Evolutionary conservation across 2,888 invertebrate genomes (phyloP).

Genomic region (Drosophila macrospina): DNA sequence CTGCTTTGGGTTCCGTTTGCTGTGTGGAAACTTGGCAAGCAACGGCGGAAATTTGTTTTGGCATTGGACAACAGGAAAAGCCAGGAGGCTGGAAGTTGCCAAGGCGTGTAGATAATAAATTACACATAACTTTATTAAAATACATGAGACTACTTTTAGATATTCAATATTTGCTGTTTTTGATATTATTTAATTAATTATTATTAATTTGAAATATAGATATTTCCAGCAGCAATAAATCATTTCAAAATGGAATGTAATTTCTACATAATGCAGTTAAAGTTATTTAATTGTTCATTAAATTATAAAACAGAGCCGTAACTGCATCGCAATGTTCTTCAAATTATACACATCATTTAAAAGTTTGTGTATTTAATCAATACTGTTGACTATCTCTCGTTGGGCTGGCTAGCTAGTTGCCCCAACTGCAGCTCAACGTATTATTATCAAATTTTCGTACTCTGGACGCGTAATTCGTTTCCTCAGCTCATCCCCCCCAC

Average conservation of each 20-base stretch:
- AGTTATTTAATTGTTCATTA: too few relatives aligned
- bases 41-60: conserved; percentile 71
- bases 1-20: conserved; percentile 26
- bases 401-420: not conserved
- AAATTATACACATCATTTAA: not conserved
- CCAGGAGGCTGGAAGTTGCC: conserved; percentile 34
- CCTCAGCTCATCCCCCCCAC: not conserved
- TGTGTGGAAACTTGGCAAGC: conserved; percentile 64
- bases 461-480: conserved; percentile 16
- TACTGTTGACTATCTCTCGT: not conserved
- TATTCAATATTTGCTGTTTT: too few relatives aligned
- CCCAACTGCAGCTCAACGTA: not conserved
- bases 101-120: conserved; percentile 40
- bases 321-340: not conserved
- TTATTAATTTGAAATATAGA: too few relatives aligned
- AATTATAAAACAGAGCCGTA: too few relatives aligned
- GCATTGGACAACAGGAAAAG: conserved; percentile 57
- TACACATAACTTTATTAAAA: conserved; percentile 27
- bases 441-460: conserved; percentile 16
- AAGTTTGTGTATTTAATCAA: not conserved
- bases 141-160: not conserved
- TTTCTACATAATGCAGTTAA: too few relatives aligned
- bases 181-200: too few relatives aligned
- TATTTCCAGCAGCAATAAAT: too few relatives aligned
- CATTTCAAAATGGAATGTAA: too few relatives aligned